Evolutionary conservation across 2,888 invertebrate species (phyloP).

Genomic region (Halictus quadricinctus): DNA sequence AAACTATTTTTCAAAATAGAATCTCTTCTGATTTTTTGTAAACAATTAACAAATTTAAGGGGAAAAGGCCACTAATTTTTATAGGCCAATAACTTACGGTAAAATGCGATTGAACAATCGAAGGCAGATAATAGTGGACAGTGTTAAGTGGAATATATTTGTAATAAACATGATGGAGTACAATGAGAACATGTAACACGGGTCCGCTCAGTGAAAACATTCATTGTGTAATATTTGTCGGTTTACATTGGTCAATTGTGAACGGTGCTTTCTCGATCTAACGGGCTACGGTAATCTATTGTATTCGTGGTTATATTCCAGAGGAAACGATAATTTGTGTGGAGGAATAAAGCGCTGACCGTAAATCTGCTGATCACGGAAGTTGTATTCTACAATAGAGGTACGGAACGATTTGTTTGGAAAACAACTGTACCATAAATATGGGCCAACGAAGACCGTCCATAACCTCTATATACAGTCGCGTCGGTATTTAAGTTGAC

Average conservation of each 20-base stretch:
- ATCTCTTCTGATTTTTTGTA: no score
- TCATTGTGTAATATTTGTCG: constrained; percentile 36
- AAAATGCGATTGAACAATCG: not conserved
- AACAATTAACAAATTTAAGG: not conserved
- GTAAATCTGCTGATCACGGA: constrained; percentile 7
- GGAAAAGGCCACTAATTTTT: not conserved
- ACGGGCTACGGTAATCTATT: constrained; percentile 11
- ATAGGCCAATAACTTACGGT: not conserved
- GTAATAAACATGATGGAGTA: constrained; percentile 24
- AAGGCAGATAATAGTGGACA: not conserved
- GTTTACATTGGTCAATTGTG: constrained; percentile 2
- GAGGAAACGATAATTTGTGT: not conserved
- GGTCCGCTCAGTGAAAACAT: constrained; percentile 20
- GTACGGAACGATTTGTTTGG: not conserved
- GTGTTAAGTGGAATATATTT: constrained; percentile 15
- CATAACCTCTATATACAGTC: not conserved
- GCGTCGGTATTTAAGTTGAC: no score
- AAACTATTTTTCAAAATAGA: no score
- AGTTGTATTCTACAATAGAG: not conserved
- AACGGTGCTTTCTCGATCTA: not conserved
- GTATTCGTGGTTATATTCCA: constrained; percentile 5
- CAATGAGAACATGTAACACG: constrained; percentile 2
- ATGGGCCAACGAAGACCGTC: not conserved
- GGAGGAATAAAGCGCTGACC: not conserved
- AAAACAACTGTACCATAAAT: not conserved